A percentile compares a stretch with the other conserved stretches of the same genome.
These are phyloP conservation scores for Endotricha flammealis DNA, from an alignment of 2,888 invertebrate species.

Conservation along the genomic window DNA sequence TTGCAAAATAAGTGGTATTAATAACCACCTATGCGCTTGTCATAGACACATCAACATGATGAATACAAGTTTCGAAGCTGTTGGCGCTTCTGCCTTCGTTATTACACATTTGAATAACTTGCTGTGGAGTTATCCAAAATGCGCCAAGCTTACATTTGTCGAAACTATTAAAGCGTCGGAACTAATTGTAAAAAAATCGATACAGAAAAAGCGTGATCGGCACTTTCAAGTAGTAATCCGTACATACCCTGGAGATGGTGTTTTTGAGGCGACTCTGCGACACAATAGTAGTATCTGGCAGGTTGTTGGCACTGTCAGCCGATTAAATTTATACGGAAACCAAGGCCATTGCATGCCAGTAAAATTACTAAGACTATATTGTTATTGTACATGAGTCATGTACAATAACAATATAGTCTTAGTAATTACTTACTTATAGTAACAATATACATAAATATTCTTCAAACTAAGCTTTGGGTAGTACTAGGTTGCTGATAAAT, in stretches of 20 bases:
- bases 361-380: constrained; percentile 3
- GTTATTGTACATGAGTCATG: no score
- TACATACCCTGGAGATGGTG: not conserved
- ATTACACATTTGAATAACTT: not conserved
- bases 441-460: no score
- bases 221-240: not conserved
- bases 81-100: not conserved
- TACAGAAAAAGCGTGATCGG: not conserved
- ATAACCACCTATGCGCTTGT: constrained; percentile 91
- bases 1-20: constrained; percentile 85
- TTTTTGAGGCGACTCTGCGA: constrained; percentile 3
- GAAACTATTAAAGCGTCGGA: not conserved
- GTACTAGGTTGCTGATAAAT: no score
- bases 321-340: constrained; percentile 1
- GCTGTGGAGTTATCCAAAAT: not conserved
- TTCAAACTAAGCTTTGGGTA: no score
- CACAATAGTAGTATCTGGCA: not conserved
- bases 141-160: not conserved
- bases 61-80: not conserved
- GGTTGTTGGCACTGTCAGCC: constrained; percentile 2
- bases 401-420: constrained; percentile 8
- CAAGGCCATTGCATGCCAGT: constrained; percentile 1
- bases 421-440: no score
- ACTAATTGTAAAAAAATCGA: not conserved
- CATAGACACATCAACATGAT: constrained; percentile 76